Evolutionary conservation across 2,113 vertebrate species (phyloP).

Genomic region (Carollia perspicillata): DNA sequence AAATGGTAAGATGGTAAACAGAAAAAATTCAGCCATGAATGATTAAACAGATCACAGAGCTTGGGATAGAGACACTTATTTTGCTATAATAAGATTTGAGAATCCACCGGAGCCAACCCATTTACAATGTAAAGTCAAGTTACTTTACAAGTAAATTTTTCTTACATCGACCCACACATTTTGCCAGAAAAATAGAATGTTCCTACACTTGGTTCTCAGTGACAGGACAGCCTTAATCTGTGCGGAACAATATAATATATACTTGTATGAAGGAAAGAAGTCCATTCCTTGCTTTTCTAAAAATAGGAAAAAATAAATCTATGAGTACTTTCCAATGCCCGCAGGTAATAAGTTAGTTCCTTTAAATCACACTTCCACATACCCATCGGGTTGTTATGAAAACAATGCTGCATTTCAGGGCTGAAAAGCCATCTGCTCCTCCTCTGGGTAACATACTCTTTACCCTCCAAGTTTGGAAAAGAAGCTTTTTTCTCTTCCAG

Average conservation of each 20-base stretch:
- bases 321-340: not conserved
- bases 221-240: not conserved
- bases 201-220: not conserved
- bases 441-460: not conserved
- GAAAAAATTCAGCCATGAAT: not conserved
- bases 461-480: not conserved
- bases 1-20: not conserved
- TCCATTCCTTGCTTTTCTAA: not conserved
- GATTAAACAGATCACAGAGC: not conserved
- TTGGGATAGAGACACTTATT: not conserved
- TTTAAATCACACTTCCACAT: not conserved
- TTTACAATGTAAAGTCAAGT: not conserved
- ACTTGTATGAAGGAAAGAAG: not conserved
- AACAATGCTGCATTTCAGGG: conserved; percentile 13
- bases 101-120: not conserved
- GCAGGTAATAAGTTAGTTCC: not conserved
- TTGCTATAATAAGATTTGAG: not conserved
- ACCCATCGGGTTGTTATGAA: conserved; percentile 22
- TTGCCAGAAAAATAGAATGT: not conserved
- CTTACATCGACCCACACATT: conserved; percentile 16
- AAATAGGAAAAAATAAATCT: not conserved
- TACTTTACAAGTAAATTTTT: not conserved
- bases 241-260: not conserved
- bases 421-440: conserved; percentile 16
- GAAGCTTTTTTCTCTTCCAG: not conserved